Conservation (phyloP, 2,113 vertebrate genomes). For the Sander lucioperca region DNA sequence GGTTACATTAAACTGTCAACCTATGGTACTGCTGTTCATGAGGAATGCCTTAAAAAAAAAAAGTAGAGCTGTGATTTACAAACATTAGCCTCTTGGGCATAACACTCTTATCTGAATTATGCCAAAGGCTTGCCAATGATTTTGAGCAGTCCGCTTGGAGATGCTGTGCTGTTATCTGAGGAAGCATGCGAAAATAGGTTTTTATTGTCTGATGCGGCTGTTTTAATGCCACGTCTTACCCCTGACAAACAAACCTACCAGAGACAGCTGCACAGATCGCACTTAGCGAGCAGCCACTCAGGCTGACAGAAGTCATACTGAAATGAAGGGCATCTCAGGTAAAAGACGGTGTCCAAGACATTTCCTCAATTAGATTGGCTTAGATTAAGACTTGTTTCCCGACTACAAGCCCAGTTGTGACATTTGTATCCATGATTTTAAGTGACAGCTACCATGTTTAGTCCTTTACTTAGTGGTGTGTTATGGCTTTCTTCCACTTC, state of each 20-base stretch:
- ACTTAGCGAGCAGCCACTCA: conserved; percentile 67
- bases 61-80: conserved; percentile 63
- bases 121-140: conserved; percentile 55
- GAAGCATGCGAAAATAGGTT: conserved; percentile 58
- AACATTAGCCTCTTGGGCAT: conserved; percentile 57
- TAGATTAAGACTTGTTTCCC: conserved; percentile 51
- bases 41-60: conserved; percentile 42
- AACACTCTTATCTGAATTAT: conserved; percentile 69
- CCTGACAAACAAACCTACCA: conserved; percentile 67
- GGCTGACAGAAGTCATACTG: conserved; percentile 48
- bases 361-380: conserved; percentile 52
- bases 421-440: conserved; percentile 75
- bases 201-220: conserved; percentile 61
- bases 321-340: conserved; percentile 72
- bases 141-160: conserved; percentile 39
- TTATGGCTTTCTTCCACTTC: conserved; percentile 56
- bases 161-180: conserved; percentile 57
- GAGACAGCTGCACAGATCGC: conserved; percentile 71
- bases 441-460: conserved; percentile 78
- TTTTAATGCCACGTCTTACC: conserved; percentile 48
- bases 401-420: conserved; percentile 67
- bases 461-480: conserved; percentile 67
- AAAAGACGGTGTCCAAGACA: conserved; percentile 56
- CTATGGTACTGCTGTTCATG: conserved; percentile 28
- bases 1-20: conserved; percentile 61